Percentiles rank a stretch among this genome's conserved stretches.
Evolutionary conservation across 1,140 invertebrate genomes (phyloP).

Genomic region (Drosophila miranda): DNA sequence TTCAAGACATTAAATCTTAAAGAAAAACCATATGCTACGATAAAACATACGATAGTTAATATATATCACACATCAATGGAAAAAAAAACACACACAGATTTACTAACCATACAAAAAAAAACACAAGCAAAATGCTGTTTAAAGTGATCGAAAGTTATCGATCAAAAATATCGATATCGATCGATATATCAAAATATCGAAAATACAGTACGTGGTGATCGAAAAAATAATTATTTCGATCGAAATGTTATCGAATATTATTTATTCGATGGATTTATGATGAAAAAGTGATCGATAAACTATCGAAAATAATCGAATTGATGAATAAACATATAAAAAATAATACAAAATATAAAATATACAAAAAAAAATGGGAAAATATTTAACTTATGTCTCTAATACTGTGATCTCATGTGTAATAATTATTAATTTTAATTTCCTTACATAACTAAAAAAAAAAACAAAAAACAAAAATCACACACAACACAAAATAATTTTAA

Average conservation of each 20-base stretch:
- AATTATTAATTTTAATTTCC: slow-evolving; percentile 82
- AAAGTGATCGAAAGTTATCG: no score
- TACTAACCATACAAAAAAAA: slow-evolving; percentile 62
- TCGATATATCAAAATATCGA: no score
- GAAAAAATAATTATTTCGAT: slow-evolving; percentile 13
- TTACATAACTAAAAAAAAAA: slow-evolving; percentile 55
- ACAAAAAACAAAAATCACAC: background rate
- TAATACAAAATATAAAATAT: background rate
- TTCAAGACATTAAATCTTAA: slow-evolving; percentile 68
- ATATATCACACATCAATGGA: slow-evolving; percentile 30
- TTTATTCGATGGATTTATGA: no score
- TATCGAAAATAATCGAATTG: no score
- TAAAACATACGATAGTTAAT: slow-evolving; percentile 24
- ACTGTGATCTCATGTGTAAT: slow-evolving; percentile 83
- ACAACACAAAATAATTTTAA: slow-evolving; percentile 64
- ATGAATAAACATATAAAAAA: background rate
- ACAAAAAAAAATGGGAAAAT: slow-evolving; percentile 61
- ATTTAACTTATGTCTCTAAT: slow-evolving; percentile 82
- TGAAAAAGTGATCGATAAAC: background rate
- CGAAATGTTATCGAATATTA: background rate
- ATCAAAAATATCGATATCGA: slow-evolving; percentile 1
- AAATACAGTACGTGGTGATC: slow-evolving; percentile 18
- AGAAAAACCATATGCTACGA: slow-evolving; percentile 40
- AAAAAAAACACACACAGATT: slow-evolving; percentile 59
- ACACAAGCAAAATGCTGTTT: slow-evolving; percentile 34